A percentile compares a stretch with the other conserved stretches of the same genome.
phyloP scores from a whole-genome alignment of 1,140 invertebrate species.

The Eulimnadia texana region DNA sequence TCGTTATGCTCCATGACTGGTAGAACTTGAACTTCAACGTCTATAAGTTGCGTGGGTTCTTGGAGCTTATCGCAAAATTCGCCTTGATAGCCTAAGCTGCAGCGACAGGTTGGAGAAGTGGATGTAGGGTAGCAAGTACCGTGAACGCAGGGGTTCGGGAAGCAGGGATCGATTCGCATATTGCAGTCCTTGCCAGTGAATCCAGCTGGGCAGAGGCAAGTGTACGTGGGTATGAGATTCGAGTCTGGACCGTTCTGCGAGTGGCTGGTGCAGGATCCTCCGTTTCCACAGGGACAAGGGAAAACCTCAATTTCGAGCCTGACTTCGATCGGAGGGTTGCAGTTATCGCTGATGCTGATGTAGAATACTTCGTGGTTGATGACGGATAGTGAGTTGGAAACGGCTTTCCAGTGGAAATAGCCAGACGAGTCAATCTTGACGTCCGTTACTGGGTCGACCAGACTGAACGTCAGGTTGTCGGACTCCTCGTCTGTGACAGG shows the following conservation, averaged over 20 bases:
- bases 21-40: neutral
- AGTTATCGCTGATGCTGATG: slow-evolving; percentile 9
- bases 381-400: slow-evolving; percentile 10
- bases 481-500: slow-evolving; percentile 9
- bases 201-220: slow-evolving; percentile 3
- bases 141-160: slow-evolving; percentile 16
- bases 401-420: slow-evolving; percentile 14
- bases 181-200: slow-evolving; percentile 7
- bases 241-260: neutral
- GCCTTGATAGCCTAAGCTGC: neutral
- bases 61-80: neutral
- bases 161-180: slow-evolving; percentile 12
- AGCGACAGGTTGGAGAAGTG: neutral
- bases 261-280: slow-evolving; percentile 1
- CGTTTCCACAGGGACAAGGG: slow-evolving; percentile 16
- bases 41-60: neutral
- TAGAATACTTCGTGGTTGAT: slow-evolving; percentile 9
- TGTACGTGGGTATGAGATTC: slow-evolving; percentile 6
- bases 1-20: neutral
- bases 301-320: slow-evolving; percentile 12
- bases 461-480: slow-evolving; percentile 1
- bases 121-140: neutral
- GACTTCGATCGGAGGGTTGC: slow-evolving; percentile 9
- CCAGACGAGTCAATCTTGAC: slow-evolving; percentile 5
- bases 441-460: slow-evolving; percentile 12